These are phyloP conservation scores for Burhinus oedicnemus DNA, from an alignment of 2,113 vertebrate species.

Conservation along the genomic window DNA sequence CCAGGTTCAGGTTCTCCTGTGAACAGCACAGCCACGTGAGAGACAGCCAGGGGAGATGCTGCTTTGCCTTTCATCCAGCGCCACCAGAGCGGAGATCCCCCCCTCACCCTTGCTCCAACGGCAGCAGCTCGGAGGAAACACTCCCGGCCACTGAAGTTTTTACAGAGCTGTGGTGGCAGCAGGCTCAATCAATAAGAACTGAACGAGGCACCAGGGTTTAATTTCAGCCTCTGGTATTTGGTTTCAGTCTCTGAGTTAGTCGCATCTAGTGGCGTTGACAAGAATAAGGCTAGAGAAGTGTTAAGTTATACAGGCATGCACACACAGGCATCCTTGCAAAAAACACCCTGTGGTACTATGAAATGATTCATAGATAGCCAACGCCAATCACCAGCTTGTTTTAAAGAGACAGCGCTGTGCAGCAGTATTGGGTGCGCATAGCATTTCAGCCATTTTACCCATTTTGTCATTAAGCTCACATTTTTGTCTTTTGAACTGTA, in stretches of 20 bases:
- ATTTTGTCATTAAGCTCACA: background rate
- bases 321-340: background rate
- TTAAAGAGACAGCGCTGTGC: background rate
- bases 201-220: background rate
- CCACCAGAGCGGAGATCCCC: background rate
- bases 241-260: slow-evolving; percentile 14
- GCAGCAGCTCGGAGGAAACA: fast-evolving
- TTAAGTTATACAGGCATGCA: background rate
- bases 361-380: background rate
- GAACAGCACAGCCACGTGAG: background rate
- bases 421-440: fast-evolving
- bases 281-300: background rate
- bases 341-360: background rate
- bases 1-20: slow-evolving; percentile 97
- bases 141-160: background rate
- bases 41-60: background rate
- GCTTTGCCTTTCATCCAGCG: background rate
- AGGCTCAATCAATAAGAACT: background rate
- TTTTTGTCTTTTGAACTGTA: background rate
- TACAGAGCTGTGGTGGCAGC: background rate
- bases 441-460: background rate
- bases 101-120: background rate
- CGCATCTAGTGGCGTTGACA: background rate
- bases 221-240: slow-evolving; percentile 55
- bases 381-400: fast-evolving